These are phyloP conservation scores for Azemiops feae DNA, from an alignment of 2,113 vertebrate genomes.

Conservation along the genomic window DNA sequence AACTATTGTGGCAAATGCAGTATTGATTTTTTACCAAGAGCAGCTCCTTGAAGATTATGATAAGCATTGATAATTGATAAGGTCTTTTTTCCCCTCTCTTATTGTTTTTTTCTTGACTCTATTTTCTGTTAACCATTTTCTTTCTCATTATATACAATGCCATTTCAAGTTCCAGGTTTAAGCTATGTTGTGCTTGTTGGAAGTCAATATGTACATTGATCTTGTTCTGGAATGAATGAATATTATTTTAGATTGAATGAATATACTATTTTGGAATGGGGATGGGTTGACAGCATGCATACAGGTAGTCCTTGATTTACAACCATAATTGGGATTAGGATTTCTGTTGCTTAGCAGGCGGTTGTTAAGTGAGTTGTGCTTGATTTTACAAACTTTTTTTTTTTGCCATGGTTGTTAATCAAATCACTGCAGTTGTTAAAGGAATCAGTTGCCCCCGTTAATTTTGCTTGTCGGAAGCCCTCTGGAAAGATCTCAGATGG, in stretches of 20 bases:
- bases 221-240: neutral
- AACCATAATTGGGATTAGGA: neutral
- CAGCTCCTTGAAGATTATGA: conserved; percentile 53
- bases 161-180: conserved; percentile 14
- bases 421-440: neutral
- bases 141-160: conserved; percentile 37
- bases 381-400: neutral
- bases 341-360: neutral
- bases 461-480: neutral
- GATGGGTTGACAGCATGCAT: neutral
- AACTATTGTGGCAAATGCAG: conserved; percentile 61
- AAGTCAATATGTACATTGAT: neutral
- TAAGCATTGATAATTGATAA: conserved; percentile 54
- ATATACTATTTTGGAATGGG: neutral
- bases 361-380: neutral
- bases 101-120: neutral
- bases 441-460: neutral
- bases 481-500: neutral
- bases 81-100: neutral
- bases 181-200: neutral
- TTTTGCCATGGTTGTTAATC: neutral
- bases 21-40: conserved; percentile 66
- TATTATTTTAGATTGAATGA: neutral
- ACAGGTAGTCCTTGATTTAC: neutral
- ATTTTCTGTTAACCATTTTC: neutral